phyloP scores from a whole-genome alignment of 2,797 vertebrate species.

The Phalanger gymnotis region DNA sequence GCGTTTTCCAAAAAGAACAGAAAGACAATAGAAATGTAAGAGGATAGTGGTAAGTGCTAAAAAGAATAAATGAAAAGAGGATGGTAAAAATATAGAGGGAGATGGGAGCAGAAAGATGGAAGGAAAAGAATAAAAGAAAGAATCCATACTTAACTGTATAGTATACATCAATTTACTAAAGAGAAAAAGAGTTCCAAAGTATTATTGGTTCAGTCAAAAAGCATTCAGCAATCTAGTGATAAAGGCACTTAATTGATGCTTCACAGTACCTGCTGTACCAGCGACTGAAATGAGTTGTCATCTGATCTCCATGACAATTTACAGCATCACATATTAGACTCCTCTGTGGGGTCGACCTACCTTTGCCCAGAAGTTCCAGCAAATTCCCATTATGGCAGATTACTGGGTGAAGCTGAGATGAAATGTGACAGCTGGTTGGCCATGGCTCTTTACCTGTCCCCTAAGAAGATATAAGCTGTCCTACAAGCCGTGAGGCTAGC shows the following conservation, averaged over 20 bases:
- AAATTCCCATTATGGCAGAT: not conserved
- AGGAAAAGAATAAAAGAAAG: not conserved
- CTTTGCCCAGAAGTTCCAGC: not conserved
- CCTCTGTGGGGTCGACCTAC: not conserved
- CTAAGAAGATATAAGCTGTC: not conserved
- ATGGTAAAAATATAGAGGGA: not conserved
- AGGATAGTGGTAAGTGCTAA: not conserved
- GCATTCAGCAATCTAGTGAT: conserved; percentile 2
- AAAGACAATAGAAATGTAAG: not conserved
- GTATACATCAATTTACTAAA: not conserved
- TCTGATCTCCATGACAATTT: not conserved
- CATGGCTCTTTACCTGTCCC: not conserved
- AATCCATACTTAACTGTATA: not conserved
- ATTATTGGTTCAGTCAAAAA: not conserved
- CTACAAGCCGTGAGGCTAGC: not conserved
- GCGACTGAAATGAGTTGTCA: not conserved
- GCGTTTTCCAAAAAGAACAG: not conserved
- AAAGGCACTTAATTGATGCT: not conserved
- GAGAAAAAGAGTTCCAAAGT: not conserved
- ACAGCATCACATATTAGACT: not conserved
- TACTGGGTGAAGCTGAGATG: not conserved
- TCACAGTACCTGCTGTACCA: not conserved
- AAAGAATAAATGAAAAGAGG: not conserved
- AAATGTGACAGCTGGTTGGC: not conserved
- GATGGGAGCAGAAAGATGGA: not conserved